Conservation (phyloP, 2,797 vertebrate species). For the Falco peregrinus region DNA sequence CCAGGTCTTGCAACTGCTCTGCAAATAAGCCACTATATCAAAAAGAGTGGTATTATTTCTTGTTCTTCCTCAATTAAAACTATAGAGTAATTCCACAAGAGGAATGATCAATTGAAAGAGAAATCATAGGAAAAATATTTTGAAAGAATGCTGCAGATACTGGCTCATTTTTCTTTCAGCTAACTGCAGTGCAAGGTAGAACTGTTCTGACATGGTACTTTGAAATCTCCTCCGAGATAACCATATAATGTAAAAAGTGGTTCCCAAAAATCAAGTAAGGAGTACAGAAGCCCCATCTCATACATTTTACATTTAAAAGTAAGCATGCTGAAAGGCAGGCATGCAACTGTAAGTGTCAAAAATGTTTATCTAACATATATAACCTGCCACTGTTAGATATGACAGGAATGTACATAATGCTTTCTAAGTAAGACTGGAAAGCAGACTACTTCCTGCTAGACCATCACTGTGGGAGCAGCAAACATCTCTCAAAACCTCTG, state of each 20-base stretch:
- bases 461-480: not conserved
- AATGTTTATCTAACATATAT: not conserved
- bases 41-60: not conserved
- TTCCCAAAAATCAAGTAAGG: not conserved
- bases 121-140: not conserved
- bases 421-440: not conserved
- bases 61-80: not conserved
- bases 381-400: not conserved
- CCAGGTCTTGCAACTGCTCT: not conserved
- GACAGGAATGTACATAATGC: not conserved
- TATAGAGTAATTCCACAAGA: not conserved
- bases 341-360: not conserved
- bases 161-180: not conserved
- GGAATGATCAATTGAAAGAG: not conserved
- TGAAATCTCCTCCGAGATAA: not conserved
- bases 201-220: not conserved
- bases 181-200: not conserved
- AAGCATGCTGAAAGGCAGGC: not conserved
- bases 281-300: not conserved
- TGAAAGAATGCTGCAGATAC: not conserved
- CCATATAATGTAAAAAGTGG: not conserved
- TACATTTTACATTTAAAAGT: not conserved
- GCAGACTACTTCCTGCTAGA: not conserved
- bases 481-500: not conserved
- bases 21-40: not conserved